These are phyloP conservation scores for Geotrupes spiniger DNA, from an alignment of 2,888 invertebrate species.

Conservation along the genomic window DNA sequence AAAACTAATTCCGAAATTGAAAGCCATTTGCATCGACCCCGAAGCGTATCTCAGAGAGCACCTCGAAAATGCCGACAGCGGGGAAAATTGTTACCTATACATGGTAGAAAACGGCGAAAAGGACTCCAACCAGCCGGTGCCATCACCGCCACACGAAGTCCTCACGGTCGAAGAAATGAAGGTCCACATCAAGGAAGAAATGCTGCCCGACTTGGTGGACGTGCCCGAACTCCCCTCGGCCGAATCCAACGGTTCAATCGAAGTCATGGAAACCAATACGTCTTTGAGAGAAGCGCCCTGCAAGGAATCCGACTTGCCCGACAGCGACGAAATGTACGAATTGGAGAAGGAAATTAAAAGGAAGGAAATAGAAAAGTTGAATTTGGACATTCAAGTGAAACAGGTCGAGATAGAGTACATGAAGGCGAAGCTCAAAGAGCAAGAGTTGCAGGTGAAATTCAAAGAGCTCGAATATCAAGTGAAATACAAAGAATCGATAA, in stretches of 20 bases:
- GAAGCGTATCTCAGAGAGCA: not conserved
- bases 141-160: too few species aligned
- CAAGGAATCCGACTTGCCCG: too few species aligned
- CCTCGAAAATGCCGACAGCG: not conserved
- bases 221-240: not conserved
- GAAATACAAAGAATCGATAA: slow-evolving; percentile 4
- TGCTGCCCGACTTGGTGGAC: not conserved
- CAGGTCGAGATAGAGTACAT: slow-evolving; percentile 13
- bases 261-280: too few species aligned
- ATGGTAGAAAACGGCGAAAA: not conserved
- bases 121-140: too few species aligned
- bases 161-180: slow-evolving; percentile 1
- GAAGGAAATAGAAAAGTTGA: slow-evolving; percentile 15
- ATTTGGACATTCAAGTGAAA: slow-evolving; percentile 15
- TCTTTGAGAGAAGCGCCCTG: too few species aligned
- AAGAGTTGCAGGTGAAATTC: slow-evolving; percentile 14
- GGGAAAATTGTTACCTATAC: not conserved
- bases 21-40: slow-evolving; percentile 1
- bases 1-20: slow-evolving; percentile 8
- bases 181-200: slow-evolving; percentile 2
- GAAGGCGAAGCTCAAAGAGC: slow-evolving; percentile 12
- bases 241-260: too few species aligned
- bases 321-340: not conserved
- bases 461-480: slow-evolving; percentile 15
- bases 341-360: slow-evolving; percentile 12